A percentile compares a stretch with the other conserved stretches of the same genome.
These are phyloP conservation scores for Drosophila tsacasi DNA, from an alignment of 1,140 invertebrate species.

Conservation along the genomic window DNA sequence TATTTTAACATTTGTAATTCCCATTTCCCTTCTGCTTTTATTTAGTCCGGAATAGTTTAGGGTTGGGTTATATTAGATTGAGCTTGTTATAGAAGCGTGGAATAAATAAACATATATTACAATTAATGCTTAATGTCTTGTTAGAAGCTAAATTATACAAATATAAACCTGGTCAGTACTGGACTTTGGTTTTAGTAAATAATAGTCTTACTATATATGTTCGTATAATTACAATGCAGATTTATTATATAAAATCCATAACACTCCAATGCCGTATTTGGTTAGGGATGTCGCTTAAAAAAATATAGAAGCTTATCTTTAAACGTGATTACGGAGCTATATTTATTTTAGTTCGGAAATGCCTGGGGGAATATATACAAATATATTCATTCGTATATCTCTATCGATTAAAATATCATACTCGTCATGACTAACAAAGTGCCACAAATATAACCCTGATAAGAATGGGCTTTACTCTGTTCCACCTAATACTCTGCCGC, in stretches of 20 bases:
- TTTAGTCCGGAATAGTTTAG: slow-evolving; percentile 8
- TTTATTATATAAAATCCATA: background rate
- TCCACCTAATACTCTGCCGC: slow-evolving; percentile 22
- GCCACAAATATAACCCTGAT: slow-evolving; percentile 23
- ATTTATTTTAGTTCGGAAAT: slow-evolving; percentile 13
- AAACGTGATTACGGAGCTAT: background rate
- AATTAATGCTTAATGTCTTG: background rate
- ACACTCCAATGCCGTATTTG: background rate
- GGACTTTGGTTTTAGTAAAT: no score
- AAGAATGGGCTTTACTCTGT: slow-evolving; percentile 31
- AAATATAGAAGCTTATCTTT: slow-evolving; percentile 6
- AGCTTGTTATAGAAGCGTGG: background rate
- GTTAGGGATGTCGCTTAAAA: background rate
- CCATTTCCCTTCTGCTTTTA: slow-evolving; percentile 13
- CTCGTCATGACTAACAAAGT: slow-evolving; percentile 20
- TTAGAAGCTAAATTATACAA: background rate
- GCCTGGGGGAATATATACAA: background rate
- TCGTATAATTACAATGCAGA: background rate
- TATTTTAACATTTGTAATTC: slow-evolving; percentile 45
- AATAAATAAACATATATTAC: background rate
- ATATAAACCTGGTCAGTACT: background rate
- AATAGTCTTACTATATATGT: no score
- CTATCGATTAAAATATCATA: slow-evolving; percentile 12
- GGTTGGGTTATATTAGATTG: slow-evolving; percentile 39
- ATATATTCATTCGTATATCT: no score